phyloP scores from a whole-genome alignment of 2,113 vertebrate species.

The Poecile atricapillus region DNA sequence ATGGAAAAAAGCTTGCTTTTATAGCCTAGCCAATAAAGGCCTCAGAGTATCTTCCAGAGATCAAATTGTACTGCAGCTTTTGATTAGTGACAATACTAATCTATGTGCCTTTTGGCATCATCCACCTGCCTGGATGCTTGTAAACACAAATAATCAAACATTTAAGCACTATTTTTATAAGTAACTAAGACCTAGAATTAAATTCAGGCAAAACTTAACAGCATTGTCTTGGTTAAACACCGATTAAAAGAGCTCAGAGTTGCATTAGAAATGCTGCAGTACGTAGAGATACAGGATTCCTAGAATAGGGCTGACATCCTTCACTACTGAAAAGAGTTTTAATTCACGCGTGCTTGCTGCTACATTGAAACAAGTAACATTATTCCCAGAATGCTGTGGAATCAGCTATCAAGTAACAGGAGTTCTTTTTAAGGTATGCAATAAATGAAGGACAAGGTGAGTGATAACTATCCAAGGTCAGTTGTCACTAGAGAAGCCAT shows the following conservation, averaged over 20 bases:
- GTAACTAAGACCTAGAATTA: neutral
- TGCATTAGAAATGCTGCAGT: neutral
- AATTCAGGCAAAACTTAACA: neutral
- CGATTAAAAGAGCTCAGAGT: neutral
- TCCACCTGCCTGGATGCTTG: neutral
- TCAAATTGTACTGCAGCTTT: neutral
- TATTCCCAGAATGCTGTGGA: neutral
- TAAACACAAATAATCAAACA: neutral
- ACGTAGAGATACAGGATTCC: neutral
- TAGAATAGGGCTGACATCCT: neutral
- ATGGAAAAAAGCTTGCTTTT: neutral
- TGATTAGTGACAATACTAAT: neutral
- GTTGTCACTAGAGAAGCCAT: neutral
- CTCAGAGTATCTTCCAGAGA: neutral
- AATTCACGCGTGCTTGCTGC: neutral
- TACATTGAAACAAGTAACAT: neutral
- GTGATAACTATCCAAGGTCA: neutral
- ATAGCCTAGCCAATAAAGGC: neutral
- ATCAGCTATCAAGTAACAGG: neutral
- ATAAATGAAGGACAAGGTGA: neutral
- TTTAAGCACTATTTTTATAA: neutral
- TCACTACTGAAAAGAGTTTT: neutral
- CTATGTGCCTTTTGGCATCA: neutral
- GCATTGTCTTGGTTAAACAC: neutral
- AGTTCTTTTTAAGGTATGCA: neutral